Percentiles rank a stretch among this genome's conserved stretches.
Evolutionary conservation across 2,113 vertebrate genomes (phyloP).

Genomic region (Propithecus coquereli): DNA sequence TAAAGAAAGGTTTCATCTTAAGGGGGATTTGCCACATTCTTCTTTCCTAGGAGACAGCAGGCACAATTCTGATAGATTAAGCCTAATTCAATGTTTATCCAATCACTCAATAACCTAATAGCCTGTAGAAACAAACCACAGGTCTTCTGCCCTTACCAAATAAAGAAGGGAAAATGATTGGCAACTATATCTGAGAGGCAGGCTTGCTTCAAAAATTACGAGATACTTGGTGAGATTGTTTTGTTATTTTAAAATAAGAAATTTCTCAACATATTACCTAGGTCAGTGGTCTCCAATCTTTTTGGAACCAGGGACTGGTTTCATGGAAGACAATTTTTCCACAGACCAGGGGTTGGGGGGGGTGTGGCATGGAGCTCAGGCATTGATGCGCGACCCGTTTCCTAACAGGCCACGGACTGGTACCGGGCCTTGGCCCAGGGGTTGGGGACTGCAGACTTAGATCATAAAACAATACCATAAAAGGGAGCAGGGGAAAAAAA

Average conservation of each 20-base stretch:
- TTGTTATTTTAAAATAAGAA: neutral
- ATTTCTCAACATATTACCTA: neutral
- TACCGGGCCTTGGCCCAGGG: too few species aligned
- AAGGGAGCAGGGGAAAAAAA: neutral
- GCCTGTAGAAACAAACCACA: neutral
- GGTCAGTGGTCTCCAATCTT: too few species aligned
- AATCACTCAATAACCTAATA: neutral
- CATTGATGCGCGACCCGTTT: too few species aligned
- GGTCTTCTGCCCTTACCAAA: neutral
- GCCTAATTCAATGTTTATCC: neutral
- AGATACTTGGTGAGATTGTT: neutral
- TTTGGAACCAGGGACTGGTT: too few species aligned
- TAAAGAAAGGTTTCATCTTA: neutral
- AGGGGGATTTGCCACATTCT: neutral
- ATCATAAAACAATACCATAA: neutral
- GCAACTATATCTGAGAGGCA: neutral
- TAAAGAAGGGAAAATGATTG: neutral
- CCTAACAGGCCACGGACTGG: too few species aligned
- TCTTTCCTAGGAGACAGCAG: neutral
- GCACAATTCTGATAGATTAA: neutral
- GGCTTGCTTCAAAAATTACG: neutral
- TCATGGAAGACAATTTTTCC: too few species aligned
- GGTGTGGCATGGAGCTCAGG: too few species aligned
- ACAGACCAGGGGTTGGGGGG: too few species aligned
- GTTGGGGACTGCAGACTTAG: too few species aligned